A percentile compares a stretch with the other conserved stretches of the same genome.
These are phyloP conservation scores for Coenonympha glycerion DNA, from an alignment of 2,888 invertebrate species.

Conservation along the genomic window DNA sequence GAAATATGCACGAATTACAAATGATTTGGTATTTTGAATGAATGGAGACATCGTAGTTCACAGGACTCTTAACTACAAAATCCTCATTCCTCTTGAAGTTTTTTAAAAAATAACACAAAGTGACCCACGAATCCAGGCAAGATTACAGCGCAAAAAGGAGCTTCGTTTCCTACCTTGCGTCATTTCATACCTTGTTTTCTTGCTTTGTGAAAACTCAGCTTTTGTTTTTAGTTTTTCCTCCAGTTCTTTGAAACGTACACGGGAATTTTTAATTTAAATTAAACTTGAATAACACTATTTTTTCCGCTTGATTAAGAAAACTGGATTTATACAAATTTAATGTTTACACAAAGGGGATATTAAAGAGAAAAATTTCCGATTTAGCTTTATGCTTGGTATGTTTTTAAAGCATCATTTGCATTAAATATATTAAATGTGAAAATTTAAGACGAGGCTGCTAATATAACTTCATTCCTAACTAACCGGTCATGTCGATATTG, in stretches of 20 bases:
- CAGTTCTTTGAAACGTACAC: not conserved
- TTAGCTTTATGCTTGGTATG: no score
- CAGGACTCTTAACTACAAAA: not conserved
- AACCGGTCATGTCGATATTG: no score
- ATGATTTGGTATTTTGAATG: no score
- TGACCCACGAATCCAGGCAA: not conserved
- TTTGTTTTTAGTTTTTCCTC: not conserved
- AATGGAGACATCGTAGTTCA: no score
- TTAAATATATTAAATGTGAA: no score
- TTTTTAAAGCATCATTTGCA: no score
- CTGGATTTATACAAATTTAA: not conserved
- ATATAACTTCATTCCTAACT: no score
- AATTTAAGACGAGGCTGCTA: no score
- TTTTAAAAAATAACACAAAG: conserved; percentile 2
- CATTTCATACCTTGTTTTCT: conserved; percentile 4
- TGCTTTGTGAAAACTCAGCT: conserved; percentile 1
- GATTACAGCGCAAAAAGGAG: not conserved
- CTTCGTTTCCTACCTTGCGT: not conserved
- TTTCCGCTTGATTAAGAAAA: not conserved
- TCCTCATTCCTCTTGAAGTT: not conserved
- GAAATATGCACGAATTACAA: no score
- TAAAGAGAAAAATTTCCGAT: not conserved
- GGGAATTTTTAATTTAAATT: conserved; percentile 5
- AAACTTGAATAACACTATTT: not conserved
- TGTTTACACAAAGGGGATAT: not conserved